Conservation (phyloP, 2,797 vertebrate genomes). For the Bucorvus abyssinicus region DNA sequence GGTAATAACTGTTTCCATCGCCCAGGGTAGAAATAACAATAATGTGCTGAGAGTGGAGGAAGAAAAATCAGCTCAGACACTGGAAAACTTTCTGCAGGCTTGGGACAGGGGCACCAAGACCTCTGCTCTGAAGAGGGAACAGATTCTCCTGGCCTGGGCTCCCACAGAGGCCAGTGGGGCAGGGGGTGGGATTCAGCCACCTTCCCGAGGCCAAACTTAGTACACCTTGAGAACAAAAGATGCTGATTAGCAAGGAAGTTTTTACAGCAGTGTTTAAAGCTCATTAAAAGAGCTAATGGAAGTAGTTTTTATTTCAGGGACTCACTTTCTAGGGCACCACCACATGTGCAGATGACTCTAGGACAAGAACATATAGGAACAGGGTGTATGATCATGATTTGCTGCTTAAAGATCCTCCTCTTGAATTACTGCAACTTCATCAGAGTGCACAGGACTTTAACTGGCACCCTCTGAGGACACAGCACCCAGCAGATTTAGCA, state of each 20-base stretch:
- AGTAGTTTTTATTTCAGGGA: neutral
- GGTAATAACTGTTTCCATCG: neutral
- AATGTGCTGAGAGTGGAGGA: neutral
- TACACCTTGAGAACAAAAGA: neutral
- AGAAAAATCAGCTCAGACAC: neutral
- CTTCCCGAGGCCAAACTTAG: rapidly evolving
- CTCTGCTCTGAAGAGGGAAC: neutral
- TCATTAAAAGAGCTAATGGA: neutral
- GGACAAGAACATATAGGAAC: neutral
- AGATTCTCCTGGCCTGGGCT: neutral
- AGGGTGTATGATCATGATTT: neutral
- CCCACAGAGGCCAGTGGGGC: neutral
- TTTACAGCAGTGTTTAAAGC: neutral
- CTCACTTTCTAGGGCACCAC: neutral
- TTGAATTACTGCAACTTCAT: conserved; percentile 24
- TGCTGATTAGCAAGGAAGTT: neutral
- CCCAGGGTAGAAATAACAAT: neutral
- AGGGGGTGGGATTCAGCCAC: neutral
- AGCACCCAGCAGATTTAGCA: neutral
- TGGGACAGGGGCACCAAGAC: too few relatives aligned
- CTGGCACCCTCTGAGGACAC: neutral
- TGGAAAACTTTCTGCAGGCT: neutral
- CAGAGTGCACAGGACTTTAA: neutral
- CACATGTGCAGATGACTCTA: neutral
- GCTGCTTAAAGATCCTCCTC: conserved; percentile 43